phyloP scores from a whole-genome alignment of 2,113 vertebrate genomes.

The Dryoscopus gambensis region DNA sequence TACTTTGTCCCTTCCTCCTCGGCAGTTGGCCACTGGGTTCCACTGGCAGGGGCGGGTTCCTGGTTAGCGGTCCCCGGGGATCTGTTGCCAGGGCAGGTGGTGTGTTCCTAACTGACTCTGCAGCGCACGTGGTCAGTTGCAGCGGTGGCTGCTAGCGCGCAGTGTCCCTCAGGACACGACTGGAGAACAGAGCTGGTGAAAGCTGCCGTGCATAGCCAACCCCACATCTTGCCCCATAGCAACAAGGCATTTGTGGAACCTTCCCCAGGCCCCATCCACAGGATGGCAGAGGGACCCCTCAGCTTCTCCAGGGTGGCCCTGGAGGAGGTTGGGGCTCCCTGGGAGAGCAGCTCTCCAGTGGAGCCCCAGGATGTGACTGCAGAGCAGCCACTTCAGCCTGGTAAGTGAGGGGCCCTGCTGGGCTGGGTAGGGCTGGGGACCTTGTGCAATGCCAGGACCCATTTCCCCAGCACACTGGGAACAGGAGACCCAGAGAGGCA shows the following conservation, averaged over 20 bases:
- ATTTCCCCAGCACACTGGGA: neutral
- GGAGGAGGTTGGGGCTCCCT: neutral
- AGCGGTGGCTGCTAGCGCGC: neutral
- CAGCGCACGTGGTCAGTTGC: neutral
- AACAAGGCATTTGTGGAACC: neutral
- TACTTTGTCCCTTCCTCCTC: neutral
- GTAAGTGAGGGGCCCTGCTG: neutral
- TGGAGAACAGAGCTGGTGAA: neutral
- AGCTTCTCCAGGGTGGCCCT: neutral
- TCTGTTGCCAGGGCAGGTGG: neutral
- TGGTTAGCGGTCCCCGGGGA: too few relatives aligned
- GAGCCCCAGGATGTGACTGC: neutral
- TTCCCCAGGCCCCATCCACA: neutral
- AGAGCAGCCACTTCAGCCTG: neutral
- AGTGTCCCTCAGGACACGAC: too few relatives aligned
- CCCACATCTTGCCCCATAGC: too few relatives aligned
- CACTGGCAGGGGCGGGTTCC: neutral
- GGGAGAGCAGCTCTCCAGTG: neutral
- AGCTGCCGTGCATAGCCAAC: neutral
- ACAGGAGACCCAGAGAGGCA: neutral
- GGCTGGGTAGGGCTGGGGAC: neutral
- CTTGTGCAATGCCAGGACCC: neutral
- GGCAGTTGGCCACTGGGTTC: neutral
- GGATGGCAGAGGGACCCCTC: neutral
- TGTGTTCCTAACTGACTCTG: neutral